A percentile compares a stretch with the other conserved stretches of the same genome.
phyloP scores from a whole-genome alignment of 2,888 invertebrate species.

The Scaptomyza flava region DNA sequence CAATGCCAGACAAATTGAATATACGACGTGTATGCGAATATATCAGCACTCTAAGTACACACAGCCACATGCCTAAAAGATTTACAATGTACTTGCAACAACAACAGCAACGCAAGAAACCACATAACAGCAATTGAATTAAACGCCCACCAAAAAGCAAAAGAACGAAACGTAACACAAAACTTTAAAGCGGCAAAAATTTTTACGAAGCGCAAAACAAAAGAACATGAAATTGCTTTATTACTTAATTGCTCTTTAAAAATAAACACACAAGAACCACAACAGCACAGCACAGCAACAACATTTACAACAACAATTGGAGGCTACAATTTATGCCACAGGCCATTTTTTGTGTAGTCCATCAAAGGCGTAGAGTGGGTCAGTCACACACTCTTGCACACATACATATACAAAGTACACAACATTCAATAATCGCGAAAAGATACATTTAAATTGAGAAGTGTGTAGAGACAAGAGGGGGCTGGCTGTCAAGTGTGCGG shows the following conservation, averaged over 20 bases:
- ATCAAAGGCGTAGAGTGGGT: conserved; percentile 69
- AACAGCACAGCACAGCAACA: conserved; percentile 12
- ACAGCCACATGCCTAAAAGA: conserved; percentile 34
- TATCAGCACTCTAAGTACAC: conserved; percentile 52
- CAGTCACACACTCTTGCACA: conserved; percentile 35
- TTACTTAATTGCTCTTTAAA: conserved; percentile 81
- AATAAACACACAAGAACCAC: conserved; percentile 57
- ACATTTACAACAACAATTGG: conserved; percentile 27
- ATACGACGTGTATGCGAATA: conserved; percentile 44
- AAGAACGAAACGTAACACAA: conserved; percentile 12
- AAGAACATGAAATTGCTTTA: conserved; percentile 80
- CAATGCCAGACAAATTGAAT: conserved; percentile 72
- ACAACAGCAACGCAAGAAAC: conserved; percentile 1
- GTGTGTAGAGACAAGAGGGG: background rate
- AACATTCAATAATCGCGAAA: conserved; percentile 47
- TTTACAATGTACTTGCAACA: conserved; percentile 66
- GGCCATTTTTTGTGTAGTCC: conserved; percentile 52
- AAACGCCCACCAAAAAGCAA: conserved; percentile 69
- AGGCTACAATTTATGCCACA: conserved; percentile 41
- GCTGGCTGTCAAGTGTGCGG: conserved; percentile 40
- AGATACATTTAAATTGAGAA: conserved; percentile 74
- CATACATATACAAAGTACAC: conserved; percentile 2
- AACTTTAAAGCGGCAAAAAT: conserved; percentile 58
- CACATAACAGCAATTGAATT: conserved; percentile 72
- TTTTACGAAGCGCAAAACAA: conserved; percentile 74